phyloP scores from a whole-genome alignment of 2,113 vertebrate genomes.

The Epinephelus lanceolatus region DNA sequence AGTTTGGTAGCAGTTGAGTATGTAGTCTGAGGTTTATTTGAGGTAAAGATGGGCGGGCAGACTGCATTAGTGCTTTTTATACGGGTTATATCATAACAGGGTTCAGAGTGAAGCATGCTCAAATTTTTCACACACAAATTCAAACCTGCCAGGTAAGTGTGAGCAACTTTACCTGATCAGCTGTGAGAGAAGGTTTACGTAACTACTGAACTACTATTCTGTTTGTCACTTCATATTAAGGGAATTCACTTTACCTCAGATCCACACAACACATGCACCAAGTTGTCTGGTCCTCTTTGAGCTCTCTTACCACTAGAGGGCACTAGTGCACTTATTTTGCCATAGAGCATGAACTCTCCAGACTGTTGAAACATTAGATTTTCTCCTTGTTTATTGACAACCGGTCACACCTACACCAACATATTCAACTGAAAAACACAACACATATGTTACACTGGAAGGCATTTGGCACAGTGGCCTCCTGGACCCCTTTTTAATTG shows the following conservation, averaged over 20 bases:
- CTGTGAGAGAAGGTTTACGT: background rate
- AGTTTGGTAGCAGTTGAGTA: constrained; percentile 49
- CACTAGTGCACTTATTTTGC: constrained; percentile 54
- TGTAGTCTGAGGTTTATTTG: constrained; percentile 48
- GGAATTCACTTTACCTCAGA: background rate
- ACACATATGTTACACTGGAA: constrained; percentile 11
- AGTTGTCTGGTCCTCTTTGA: background rate
- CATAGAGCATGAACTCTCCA: background rate
- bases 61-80: constrained; percentile 14
- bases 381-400: constrained; percentile 39
- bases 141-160: background rate
- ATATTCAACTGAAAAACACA: constrained; percentile 25
- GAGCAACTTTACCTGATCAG: background rate
- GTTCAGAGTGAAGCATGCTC: background rate
- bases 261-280: background rate
- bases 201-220: background rate
- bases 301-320: constrained; percentile 62
- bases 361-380: background rate
- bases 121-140: background rate
- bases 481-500: background rate
- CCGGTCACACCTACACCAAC: constrained; percentile 14
- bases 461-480: background rate
- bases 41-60: constrained; percentile 33
- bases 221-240: background rate
- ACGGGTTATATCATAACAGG: background rate